Conservation (phyloP, 2,113 vertebrate genomes). For the Tyrannus savana region DNA sequence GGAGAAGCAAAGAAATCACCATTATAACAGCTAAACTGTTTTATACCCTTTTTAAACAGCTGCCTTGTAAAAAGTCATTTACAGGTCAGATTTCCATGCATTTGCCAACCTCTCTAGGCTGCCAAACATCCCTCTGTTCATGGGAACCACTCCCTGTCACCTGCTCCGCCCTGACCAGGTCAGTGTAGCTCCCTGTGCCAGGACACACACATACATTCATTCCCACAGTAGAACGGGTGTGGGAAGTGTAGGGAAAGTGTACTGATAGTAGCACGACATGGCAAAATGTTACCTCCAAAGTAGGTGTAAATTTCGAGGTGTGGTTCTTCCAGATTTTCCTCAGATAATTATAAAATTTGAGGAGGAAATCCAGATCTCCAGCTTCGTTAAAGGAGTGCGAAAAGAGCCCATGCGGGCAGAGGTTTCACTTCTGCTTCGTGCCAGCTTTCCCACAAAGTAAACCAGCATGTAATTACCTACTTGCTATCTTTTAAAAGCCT, state of each 20-base stretch:
- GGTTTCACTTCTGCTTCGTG: background rate
- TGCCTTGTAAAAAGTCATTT: background rate
- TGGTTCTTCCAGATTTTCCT: background rate
- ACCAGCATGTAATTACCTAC: background rate
- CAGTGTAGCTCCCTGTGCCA: background rate
- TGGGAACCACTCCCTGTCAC: background rate
- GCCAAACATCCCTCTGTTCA: background rate
- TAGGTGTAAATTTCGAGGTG: background rate
- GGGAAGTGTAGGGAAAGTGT: background rate
- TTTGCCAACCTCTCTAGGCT: background rate
- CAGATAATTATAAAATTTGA: background rate
- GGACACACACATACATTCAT: background rate
- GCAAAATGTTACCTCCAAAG: background rate
- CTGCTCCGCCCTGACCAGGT: background rate
- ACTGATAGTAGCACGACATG: background rate
- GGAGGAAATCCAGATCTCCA: background rate
- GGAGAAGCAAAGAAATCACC: background rate
- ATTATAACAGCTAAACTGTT: background rate
- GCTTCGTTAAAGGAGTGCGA: background rate
- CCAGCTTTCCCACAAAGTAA: background rate
- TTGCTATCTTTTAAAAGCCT: conserved; percentile 36
- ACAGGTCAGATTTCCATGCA: background rate
- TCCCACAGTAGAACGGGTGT: accelerated
- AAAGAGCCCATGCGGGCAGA: background rate
- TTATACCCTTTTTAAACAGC: background rate